Conservation (phyloP, 2,113 vertebrate genomes). For the Platycercus adscitus region DNA sequence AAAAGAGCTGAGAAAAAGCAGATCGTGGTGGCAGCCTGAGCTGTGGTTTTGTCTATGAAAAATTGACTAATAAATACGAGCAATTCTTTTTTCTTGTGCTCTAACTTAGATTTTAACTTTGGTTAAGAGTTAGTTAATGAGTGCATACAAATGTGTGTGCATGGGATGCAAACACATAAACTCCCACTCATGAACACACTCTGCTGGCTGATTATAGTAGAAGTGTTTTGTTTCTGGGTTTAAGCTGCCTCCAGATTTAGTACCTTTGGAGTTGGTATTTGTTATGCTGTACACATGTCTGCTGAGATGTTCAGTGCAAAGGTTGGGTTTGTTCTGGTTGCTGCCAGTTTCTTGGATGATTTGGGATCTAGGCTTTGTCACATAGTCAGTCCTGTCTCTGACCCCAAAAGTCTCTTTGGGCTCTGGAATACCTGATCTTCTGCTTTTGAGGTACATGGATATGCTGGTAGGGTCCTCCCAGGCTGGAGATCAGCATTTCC, state of each 20-base stretch:
- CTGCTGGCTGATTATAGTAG: background rate
- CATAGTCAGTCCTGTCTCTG: background rate
- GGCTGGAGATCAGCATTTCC: background rate
- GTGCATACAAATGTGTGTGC: background rate
- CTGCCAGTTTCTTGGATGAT: background rate
- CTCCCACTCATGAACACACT: background rate
- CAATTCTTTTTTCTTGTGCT: background rate
- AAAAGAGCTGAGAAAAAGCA: background rate
- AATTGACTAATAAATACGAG: background rate
- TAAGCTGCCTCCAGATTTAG: background rate
- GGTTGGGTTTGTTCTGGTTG: background rate
- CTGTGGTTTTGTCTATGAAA: background rate
- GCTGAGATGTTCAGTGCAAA: background rate
- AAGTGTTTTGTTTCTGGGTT: background rate
- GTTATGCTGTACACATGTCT: background rate
- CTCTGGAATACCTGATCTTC: background rate
- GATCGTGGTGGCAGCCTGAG: background rate
- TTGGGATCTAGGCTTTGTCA: background rate
- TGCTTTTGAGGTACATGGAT: background rate
- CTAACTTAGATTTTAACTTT: background rate
- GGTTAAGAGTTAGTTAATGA: background rate
- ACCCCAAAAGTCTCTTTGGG: background rate
- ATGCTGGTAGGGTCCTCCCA: background rate
- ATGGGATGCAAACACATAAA: background rate
- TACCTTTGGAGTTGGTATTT: background rate